A percentile compares a stretch with the other conserved stretches of the same genome.
phyloP scores from a whole-genome alignment of 2,797 vertebrate genomes.

The Alca torda region DNA sequence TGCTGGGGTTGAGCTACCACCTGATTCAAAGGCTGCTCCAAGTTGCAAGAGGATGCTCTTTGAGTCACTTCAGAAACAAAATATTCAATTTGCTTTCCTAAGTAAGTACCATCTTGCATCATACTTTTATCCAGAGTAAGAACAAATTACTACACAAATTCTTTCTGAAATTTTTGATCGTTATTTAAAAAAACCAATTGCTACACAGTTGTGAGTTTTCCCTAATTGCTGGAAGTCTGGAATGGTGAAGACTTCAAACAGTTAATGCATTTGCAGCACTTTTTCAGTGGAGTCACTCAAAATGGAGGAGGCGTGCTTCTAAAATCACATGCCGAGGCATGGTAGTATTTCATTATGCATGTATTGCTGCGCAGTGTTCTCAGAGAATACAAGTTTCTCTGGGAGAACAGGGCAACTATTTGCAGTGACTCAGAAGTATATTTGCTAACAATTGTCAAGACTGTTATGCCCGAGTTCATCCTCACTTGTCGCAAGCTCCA shows the following conservation, averaged over 20 bases:
- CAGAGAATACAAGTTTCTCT: background rate
- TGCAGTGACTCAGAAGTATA: background rate
- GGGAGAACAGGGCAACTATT: background rate
- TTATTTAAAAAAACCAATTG: background rate
- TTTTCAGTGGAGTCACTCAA: background rate
- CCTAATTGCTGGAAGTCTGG: background rate
- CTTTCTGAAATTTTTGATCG: background rate
- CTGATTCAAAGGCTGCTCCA: background rate
- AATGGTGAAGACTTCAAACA: background rate
- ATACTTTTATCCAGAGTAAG: background rate
- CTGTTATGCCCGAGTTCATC: fast-evolving
- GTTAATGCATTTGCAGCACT: background rate
- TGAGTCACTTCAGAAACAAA: background rate
- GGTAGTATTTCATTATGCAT: background rate
- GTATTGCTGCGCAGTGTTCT: background rate
- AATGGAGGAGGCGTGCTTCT: background rate
- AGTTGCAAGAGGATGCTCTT: background rate
- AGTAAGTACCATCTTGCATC: background rate
- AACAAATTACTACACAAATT: background rate
- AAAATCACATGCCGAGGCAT: background rate
- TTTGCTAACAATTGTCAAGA: background rate
- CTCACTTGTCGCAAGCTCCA: background rate
- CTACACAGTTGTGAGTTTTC: background rate
- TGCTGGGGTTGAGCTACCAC: background rate
- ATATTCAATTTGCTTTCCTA: background rate